Evolutionary conservation across 2,797 vertebrate genomes (phyloP).

Genomic region (Xenopus petersii): DNA sequence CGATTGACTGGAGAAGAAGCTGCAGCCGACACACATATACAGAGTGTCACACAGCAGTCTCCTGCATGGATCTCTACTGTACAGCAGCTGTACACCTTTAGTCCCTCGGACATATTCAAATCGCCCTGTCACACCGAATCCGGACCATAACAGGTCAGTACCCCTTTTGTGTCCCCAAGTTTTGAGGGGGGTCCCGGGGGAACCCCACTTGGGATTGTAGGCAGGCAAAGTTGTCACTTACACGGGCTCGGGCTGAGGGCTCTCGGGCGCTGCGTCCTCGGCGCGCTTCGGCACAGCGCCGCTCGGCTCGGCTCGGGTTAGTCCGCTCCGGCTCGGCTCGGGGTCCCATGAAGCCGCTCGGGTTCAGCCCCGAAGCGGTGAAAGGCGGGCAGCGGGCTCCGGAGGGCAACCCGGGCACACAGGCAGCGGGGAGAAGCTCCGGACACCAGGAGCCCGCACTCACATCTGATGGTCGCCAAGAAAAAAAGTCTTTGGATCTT

Average conservation of each 20-base stretch:
- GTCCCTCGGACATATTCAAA: neutral
- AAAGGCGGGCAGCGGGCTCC: conserved; percentile 57
- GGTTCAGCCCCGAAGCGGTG: conserved; percentile 80
- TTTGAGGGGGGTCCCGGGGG: conserved; percentile 54
- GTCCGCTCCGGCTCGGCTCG: conserved; percentile 53
- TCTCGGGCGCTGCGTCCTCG: conserved; percentile 77
- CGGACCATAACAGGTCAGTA: conserved; percentile 26
- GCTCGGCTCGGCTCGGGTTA: conserved; percentile 81
- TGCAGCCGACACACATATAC: neutral
- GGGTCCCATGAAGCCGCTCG: conserved; percentile 49
- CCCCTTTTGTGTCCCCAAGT: neutral
- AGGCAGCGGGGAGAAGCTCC: conserved; percentile 83
- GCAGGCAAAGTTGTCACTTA: conserved; percentile 89
- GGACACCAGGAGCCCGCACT: conserved; percentile 96
- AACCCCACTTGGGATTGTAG: conserved; percentile 49
- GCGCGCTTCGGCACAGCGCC: conserved; percentile 83
- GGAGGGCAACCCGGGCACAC: conserved; percentile 69
- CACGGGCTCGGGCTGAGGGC: conserved; percentile 77
- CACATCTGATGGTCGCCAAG: conserved; percentile 98
- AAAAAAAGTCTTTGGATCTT: conserved; percentile 99
- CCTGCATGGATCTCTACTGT: neutral
- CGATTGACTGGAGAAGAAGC: neutral
- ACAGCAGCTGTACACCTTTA: neutral
- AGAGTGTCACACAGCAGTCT: neutral
- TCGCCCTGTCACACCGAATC: neutral